These are phyloP conservation scores for Drosophila imparisetae DNA, from an alignment of 2,888 invertebrate species.

Conservation along the genomic window DNA sequence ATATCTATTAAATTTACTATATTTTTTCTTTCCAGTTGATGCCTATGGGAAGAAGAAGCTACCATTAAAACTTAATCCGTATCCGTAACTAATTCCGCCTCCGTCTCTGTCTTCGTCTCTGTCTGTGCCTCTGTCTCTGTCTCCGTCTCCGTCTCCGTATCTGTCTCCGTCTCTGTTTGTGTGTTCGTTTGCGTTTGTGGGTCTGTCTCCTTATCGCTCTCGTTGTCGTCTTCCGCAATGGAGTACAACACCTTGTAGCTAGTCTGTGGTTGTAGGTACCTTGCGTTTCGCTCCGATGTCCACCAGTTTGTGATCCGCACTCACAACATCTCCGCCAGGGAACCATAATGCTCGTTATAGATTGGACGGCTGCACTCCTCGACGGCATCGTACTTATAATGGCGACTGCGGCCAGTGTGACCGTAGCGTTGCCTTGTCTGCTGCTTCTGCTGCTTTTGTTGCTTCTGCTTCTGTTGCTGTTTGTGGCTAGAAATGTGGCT, in stretches of 20 bases:
- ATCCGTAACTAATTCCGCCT: constrained; percentile 10
- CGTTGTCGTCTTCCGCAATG: constrained; percentile 32
- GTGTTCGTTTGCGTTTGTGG: neutral
- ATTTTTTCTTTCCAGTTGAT: constrained; percentile 8
- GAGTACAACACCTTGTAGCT: constrained; percentile 61
- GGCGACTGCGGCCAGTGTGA: constrained; percentile 60
- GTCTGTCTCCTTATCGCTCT: constrained; percentile 7
- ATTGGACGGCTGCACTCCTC: constrained; percentile 83
- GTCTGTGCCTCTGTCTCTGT: neutral
- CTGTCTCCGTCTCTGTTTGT: constrained; percentile 1
- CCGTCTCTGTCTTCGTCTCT: neutral
- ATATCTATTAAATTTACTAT: constrained; percentile 44
- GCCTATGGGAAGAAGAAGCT: constrained; percentile 34
- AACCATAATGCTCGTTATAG: constrained; percentile 80
- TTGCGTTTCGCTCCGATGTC: constrained; percentile 57
- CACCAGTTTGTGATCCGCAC: constrained; percentile 21
- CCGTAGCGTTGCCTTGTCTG: constrained; percentile 40
- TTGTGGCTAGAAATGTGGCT: constrained; percentile 33
- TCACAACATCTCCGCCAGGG: constrained; percentile 76
- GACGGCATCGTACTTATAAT: constrained; percentile 76
- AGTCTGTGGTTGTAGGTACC: constrained; percentile 67
- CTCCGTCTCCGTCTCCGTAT: neutral
- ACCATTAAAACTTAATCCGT: constrained; percentile 19
- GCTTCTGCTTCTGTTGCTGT: constrained; percentile 25
- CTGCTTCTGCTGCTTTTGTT: constrained; percentile 27